Conservation (phyloP, 2,888 invertebrate genomes). For the Chymomyza fuscimana region DNA sequence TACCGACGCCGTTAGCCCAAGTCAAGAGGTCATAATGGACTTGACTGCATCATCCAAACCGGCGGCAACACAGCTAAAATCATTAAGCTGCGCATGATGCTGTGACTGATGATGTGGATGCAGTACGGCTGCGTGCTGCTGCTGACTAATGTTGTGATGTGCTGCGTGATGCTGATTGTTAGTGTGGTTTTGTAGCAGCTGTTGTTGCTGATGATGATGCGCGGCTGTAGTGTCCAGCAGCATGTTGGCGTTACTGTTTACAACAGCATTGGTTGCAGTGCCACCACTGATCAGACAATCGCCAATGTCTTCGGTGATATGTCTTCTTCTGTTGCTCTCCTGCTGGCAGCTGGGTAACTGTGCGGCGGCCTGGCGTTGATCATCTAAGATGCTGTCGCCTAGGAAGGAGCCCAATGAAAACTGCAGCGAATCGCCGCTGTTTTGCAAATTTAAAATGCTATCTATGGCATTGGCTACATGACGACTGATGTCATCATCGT, state of each 20-base stretch:
- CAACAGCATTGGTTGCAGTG: constrained; percentile 55
- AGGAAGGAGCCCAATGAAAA: constrained; percentile 79
- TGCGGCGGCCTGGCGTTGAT: constrained; percentile 66
- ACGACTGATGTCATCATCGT: constrained; percentile 85
- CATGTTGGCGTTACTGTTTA: constrained; percentile 66
- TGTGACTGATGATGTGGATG: constrained; percentile 56
- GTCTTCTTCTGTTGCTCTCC: constrained; percentile 55
- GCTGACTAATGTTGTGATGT: constrained; percentile 49
- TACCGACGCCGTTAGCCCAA: constrained; percentile 57
- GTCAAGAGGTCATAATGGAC: constrained; percentile 81
- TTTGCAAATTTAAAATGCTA: constrained; percentile 87
- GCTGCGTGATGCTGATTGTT: constrained; percentile 24
- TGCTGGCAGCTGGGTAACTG: constrained; percentile 62
- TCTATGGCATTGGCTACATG: constrained; percentile 91
- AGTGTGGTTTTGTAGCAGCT: constrained; percentile 43
- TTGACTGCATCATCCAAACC: constrained; percentile 81
- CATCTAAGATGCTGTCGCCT: constrained; percentile 77
- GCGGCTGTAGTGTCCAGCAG: constrained; percentile 60
- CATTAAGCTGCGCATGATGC: constrained; percentile 76
- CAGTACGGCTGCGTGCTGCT: constrained; percentile 41
- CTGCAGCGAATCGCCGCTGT: constrained; percentile 79
- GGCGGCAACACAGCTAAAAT: constrained; percentile 79
- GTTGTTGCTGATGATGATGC: constrained; percentile 50
- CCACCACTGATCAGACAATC: constrained; percentile 77
- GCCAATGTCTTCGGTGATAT: constrained; percentile 76